Base-by-base conservation (phyloP, 2,888 invertebrate species). In the Hybos culiciformis region DNA sequence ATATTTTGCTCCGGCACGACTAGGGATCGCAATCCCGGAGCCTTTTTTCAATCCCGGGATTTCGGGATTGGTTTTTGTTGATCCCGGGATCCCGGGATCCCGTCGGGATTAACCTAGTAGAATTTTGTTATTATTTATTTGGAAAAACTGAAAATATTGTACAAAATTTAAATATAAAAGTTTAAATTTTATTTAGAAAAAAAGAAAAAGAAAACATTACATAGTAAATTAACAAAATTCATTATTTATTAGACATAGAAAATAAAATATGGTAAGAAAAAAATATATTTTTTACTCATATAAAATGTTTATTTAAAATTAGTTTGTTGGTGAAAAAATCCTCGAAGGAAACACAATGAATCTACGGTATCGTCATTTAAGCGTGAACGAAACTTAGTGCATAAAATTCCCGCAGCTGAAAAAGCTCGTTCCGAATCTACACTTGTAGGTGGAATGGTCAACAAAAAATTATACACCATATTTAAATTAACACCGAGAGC, bases 371-470 rank as follows among this genome's bases (percentile, higher is more conserved):
- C 29, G 29, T 29, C n/a, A 29, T 26, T 26, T 26, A 26, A 26
- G 12, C 33, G 33, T 33, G 40, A 23, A n/a, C 40, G 32, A 21
- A 40, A 3, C 29, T 33, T 33, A 1, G 23, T 40, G 8, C 40
- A 44, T 26, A 44, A 11, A 21, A 40, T 18, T 19, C 40, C 40
- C n/a, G 29, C 29, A 29, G 32, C 17, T 17, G 32, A 33, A 33
- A 33, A 33, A 9, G 33, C 33, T 33, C 33, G 33, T 19, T 33
- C 33, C 33, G 19, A 33, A 33, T 33, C 19, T 33, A 33, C 33
- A 18, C 33, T 33, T 33, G 33, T 33, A 33, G 33, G 33, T 33
- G 33, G 18, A 33, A 33, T 33, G 18, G 33, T 33, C 19, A 33
- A 33, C 33, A 18, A 33, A 18, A 33, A 17, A 33, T 33, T 33